These are phyloP conservation scores for Heterotilapia buettikoferi DNA, from an alignment of 2,113 vertebrate species.

Conservation along the genomic window DNA sequence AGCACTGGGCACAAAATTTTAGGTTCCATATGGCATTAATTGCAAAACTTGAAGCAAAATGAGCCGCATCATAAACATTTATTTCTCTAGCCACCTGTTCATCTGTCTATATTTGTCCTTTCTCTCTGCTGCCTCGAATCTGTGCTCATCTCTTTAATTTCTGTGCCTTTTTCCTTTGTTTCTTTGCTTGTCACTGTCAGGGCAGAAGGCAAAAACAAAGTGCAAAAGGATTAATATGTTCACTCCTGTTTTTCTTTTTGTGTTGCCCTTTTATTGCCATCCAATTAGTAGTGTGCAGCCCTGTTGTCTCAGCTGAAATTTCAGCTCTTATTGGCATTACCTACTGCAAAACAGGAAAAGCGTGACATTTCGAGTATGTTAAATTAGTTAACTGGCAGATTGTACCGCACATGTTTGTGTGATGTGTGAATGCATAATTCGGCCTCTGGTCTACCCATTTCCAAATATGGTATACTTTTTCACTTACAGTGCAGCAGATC, in stretches of 20 bases:
- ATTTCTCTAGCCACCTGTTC: constrained; percentile 13
- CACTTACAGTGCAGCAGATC: constrained; percentile 4
- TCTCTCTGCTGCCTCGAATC: not conserved
- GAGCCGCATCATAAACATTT: constrained; percentile 13
- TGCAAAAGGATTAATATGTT: not conserved
- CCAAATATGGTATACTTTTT: constrained; percentile 2
- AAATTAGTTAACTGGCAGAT: not conserved
- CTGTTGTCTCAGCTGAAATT: not conserved
- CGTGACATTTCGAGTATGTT: not conserved
- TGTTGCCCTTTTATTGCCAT: not conserved
- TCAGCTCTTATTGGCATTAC: not conserved
- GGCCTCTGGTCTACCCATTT: not conserved
- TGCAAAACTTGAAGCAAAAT: constrained; percentile 22
- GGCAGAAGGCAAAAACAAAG: not conserved
- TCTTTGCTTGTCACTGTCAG: not conserved
- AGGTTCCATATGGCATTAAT: constrained; percentile 15
- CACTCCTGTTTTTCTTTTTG: not conserved
- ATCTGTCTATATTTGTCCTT: not conserved
- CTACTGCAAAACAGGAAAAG: not conserved
- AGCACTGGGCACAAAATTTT: not conserved
- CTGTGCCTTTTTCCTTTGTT: not conserved
- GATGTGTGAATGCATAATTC: not conserved
- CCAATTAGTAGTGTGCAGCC: not conserved
- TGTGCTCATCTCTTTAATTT: not conserved
- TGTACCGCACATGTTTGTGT: not conserved